Conservation (phyloP, 2,113 vertebrate species). For the Zapus hudsonius region DNA sequence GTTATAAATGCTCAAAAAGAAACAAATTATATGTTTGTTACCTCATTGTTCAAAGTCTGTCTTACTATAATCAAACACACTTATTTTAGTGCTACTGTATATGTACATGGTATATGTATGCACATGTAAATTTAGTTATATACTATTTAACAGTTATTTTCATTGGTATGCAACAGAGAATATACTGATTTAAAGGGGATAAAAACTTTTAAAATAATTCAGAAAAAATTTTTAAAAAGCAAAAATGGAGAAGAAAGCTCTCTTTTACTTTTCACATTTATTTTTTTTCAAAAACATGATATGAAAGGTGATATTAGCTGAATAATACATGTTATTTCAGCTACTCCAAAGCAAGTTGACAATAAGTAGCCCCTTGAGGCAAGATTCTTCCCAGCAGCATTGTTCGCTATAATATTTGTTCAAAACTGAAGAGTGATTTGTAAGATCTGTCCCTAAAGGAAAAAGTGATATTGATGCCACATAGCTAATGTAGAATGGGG, state of each 20-base stretch:
- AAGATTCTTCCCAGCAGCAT: conserved; percentile 17
- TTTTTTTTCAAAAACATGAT: neutral
- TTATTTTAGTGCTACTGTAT: neutral
- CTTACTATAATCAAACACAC: neutral
- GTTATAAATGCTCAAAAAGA: neutral
- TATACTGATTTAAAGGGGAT: neutral
- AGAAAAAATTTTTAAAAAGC: neutral
- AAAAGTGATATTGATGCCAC: conserved; percentile 39
- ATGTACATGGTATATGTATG: accelerated
- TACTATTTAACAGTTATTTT: neutral
- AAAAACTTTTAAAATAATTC: neutral
- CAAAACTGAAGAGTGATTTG: conserved; percentile 58
- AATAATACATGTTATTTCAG: conserved; percentile 49
- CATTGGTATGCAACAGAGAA: neutral
- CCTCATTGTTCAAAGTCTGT: neutral
- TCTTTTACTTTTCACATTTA: conserved; percentile 35
- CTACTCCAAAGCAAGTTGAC: conserved; percentile 23
- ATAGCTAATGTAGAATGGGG: neutral
- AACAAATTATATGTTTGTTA: neutral
- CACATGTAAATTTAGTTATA: accelerated
- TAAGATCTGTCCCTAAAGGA: conserved; percentile 60
- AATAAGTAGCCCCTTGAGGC: conserved; percentile 49
- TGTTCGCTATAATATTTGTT: conserved; percentile 34
- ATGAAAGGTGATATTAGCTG: conserved; percentile 36
- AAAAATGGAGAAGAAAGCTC: neutral